Evolutionary conservation across 2,113 vertebrate species (phyloP), one percentile per base, ranked within the genome.

Genomic region (Triplophysa siluroides): DNA sequence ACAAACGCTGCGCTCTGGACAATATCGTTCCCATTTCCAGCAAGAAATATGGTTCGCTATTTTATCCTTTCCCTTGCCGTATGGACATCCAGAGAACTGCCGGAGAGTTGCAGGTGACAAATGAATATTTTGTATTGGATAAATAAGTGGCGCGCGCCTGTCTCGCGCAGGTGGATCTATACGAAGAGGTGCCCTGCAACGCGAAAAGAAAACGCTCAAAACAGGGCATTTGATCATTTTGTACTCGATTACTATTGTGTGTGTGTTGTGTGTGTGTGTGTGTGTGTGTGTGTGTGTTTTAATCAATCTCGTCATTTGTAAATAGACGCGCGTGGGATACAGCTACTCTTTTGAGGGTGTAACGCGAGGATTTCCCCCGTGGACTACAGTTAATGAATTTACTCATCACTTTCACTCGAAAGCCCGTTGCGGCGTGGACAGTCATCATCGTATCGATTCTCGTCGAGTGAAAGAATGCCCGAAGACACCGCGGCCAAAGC

Each of bases 401-500:
- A 64, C 62, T 14, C 63, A 24, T 52, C 60, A 23, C 50, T 75
- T 83, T 58, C 41, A 52, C 45, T 62, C 58, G 50, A 71, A 78
- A 52, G 4, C 2, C 47, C n/a, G 16, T 62, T 38, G 43, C 47
- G 75, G 16, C 45, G 62, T 76, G 77, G 52, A 75, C 33, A 79
- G 80, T 76, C 29, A 70, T 60, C 74, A n/a, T 78, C 67, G 1
- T 23, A 52, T 66, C 52, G 68, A 75, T 78, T 75, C 43, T 18
- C 24, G 50, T 65, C 50, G 58, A 58, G 67, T 64, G 76, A 41
- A 29, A 91, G 77, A 62, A 99, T 98, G 97, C 81, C 93, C 19
- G 92, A 87, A 29, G 23, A 88, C 63, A 85, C 93, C 0, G 92
- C 93, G 81, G 92, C 94, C 76, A 90, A 95, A 89, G 93, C 86